Conservation (phyloP, 2,113 vertebrate species). For the Garra rufa region DNA sequence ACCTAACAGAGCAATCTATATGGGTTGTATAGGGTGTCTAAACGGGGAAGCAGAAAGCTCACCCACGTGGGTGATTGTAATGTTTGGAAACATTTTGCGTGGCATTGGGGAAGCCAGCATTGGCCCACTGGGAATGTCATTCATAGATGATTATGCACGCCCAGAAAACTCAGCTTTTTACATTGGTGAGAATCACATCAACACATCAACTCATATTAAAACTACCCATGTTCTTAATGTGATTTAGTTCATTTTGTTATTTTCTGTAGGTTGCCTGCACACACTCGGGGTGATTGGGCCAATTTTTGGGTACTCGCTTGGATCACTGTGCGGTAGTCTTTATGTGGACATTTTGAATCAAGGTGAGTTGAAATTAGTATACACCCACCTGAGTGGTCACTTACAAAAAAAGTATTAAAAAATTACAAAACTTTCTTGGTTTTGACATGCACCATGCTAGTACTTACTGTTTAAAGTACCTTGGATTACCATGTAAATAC, state of each 20-base stretch:
- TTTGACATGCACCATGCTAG: too few species aligned
- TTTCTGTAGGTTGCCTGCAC: constrained; percentile 74
- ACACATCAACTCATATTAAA: background rate
- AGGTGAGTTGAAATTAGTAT: constrained; percentile 64
- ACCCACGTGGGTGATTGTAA: constrained; percentile 87
- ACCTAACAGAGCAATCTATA: background rate
- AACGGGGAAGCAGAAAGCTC: constrained; percentile 84
- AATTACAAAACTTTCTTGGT: too few species aligned
- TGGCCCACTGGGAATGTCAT: constrained; percentile 88
- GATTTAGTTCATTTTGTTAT: background rate
- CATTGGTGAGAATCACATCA: constrained; percentile 77
- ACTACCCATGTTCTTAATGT: background rate
- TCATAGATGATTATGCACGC: constrained; percentile 89
- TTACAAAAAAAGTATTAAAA: too few species aligned
- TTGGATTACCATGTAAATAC: too few species aligned
- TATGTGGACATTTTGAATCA: constrained; percentile 80
- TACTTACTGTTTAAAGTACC: too few species aligned
- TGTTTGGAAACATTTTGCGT: constrained; percentile 87
- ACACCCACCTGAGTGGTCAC: background rate
- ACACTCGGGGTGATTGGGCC: constrained; percentile 77
- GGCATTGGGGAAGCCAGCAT: constrained; percentile 93
- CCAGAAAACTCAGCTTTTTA: constrained; percentile 91
- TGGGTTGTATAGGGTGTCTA: constrained; percentile 58
- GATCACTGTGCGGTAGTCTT: constrained; percentile 77
- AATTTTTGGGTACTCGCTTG: constrained; percentile 76